Conservation (phyloP, 2,113 vertebrate genomes). For the Melanerpes aurifrons region DNA sequence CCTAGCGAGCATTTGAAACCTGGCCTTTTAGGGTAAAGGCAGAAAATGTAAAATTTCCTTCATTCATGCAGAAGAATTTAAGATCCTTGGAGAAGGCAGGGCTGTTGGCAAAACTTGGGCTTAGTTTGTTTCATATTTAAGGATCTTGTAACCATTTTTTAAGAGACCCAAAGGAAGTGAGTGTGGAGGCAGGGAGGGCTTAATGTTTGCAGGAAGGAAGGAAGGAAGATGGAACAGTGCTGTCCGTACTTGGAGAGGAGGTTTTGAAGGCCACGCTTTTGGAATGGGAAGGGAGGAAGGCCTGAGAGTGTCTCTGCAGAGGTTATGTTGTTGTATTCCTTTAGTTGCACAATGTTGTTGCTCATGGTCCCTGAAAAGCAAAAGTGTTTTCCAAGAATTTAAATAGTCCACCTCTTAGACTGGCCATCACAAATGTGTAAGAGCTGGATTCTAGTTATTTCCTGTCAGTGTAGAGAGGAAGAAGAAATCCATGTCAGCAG, state of each 20-base stretch:
- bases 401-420: background rate
- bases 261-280: background rate
- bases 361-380: background rate
- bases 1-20: background rate
- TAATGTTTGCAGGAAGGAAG: background rate
- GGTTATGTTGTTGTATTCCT: background rate
- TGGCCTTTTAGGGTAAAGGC: conserved; percentile 37
- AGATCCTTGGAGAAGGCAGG: background rate
- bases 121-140: background rate
- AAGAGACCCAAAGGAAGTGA: background rate
- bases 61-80: background rate
- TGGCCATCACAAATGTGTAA: background rate
- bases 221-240: background rate
- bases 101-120: background rate
- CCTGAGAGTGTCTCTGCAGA: background rate
- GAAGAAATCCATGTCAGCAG: background rate
- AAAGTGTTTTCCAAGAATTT: background rate
- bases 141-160: background rate
- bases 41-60: background rate
- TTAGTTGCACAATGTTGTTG: background rate
- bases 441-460: background rate
- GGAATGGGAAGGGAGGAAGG: background rate
- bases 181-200: background rate
- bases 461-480: background rate
- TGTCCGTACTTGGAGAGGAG: background rate